These are phyloP conservation scores for Amphipyra berbera DNA, from an alignment of 2,888 invertebrate genomes.

Conservation along the genomic window DNA sequence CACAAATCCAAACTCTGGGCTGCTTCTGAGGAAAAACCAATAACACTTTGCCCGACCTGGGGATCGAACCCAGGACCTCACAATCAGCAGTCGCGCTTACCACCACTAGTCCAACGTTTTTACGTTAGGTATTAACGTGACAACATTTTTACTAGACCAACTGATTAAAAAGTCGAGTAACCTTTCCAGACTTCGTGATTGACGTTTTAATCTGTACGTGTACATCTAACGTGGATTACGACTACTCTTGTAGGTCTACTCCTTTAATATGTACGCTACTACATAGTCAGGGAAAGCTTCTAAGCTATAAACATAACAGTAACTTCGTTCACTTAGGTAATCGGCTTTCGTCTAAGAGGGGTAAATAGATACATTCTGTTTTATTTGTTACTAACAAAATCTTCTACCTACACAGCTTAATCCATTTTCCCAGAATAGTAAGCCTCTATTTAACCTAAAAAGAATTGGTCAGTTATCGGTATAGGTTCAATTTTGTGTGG, in stretches of 20 bases:
- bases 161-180: too few relatives aligned
- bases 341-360: conserved; percentile 21
- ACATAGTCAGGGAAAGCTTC: conserved; percentile 2
- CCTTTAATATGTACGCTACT: conserved; percentile 9
- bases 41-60: too few relatives aligned
- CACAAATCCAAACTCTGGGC: too few relatives aligned
- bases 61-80: too few relatives aligned
- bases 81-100: too few relatives aligned
- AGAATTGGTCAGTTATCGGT: conserved; percentile 10
- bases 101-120: too few relatives aligned
- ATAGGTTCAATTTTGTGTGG: not conserved
- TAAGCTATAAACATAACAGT: conserved; percentile 22
- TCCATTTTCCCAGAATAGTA: not conserved
- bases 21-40: too few relatives aligned
- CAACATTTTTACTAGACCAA: too few relatives aligned
- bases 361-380: conserved; percentile 31
- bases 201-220: too few relatives aligned
- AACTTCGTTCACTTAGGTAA: conserved; percentile 36
- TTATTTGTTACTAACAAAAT: conserved; percentile 20
- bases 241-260: not conserved
- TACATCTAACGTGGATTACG: too few relatives aligned
- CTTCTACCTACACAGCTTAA: not conserved
- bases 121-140: too few relatives aligned
- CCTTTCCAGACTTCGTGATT: too few relatives aligned
- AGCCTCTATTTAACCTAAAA: conserved; percentile 27